phyloP scores from a whole-genome alignment of 2,113 vertebrate genomes.

The Gymnogyps californianus region DNA sequence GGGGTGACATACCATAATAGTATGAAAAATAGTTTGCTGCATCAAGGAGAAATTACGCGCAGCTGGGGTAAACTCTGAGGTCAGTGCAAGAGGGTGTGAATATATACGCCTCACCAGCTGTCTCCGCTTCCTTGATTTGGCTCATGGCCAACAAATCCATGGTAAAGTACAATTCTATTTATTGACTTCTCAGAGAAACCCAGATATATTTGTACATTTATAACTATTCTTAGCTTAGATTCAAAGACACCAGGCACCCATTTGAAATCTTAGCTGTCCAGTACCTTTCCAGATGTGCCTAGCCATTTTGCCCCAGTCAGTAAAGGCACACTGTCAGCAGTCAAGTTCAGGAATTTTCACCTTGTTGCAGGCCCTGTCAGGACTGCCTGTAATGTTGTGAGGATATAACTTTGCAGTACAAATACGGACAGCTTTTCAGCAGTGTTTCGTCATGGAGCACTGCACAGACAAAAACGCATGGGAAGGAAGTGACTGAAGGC shows the following conservation, averaged over 20 bases:
- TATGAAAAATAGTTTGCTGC: not conserved
- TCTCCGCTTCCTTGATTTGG: not conserved
- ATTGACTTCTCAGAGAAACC: not conserved
- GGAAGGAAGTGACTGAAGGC: not conserved
- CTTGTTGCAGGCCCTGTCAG: not conserved
- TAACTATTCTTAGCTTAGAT: not conserved
- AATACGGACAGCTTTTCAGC: not conserved
- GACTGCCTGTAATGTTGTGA: not conserved
- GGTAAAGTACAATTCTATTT: not conserved
- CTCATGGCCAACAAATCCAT: not conserved
- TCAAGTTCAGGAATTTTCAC: not conserved
- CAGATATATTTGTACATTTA: not conserved
- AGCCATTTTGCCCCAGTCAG: not conserved
- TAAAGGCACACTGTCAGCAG: not conserved
- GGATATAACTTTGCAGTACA: not conserved
- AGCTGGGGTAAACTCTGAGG: not conserved
- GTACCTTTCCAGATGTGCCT: not conserved
- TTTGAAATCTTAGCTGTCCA: not conserved
- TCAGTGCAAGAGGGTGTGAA: not conserved
- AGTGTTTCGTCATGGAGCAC: not conserved
- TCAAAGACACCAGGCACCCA: not conserved
- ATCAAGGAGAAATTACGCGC: not conserved
- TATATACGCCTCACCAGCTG: not conserved
- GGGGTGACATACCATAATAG: not conserved
- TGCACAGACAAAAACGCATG: accelerated